Percentiles rank a stretch among this genome's conserved stretches.
These are phyloP conservation scores for Drosophila parthenogenetica DNA, from an alignment of 2,888 invertebrate species.

Conservation along the genomic window DNA sequence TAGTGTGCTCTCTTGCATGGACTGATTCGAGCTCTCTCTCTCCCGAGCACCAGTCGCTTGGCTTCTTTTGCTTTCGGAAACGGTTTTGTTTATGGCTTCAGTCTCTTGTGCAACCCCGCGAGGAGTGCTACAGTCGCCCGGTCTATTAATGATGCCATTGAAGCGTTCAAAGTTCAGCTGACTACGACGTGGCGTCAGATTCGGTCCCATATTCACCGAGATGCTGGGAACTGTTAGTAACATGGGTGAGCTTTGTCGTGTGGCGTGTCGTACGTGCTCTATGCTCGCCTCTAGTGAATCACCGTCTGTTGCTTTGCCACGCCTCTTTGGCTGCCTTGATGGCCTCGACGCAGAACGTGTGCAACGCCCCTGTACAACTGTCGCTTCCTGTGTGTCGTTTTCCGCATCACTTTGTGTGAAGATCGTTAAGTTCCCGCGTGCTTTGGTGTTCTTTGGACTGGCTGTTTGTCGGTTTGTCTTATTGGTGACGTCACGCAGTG, in stretches of 20 bases:
- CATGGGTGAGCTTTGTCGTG: neutral
- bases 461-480: neutral
- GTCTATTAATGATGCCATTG: constrained; percentile 17
- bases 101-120: neutral
- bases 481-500: constrained; percentile 39
- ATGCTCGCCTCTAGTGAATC: constrained; percentile 18
- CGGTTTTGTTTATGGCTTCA: neutral
- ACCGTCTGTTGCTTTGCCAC: neutral
- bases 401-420: neutral
- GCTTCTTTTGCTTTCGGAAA: neutral
- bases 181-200: constrained; percentile 25
- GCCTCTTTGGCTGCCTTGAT: neutral
- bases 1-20: constrained; percentile 9
- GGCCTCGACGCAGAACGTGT: neutral
- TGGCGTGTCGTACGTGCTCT: constrained; percentile 1
- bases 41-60: neutral
- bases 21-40: neutral
- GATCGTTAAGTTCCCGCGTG: neutral
- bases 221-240: neutral
- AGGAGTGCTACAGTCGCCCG: constrained; percentile 39
- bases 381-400: neutral
- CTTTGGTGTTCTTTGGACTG: constrained; percentile 3
- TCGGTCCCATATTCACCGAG: neutral
- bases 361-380: too few species aligned
- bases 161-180: constrained; percentile 32